These are phyloP conservation scores for Asobara japonica DNA, from an alignment of 1,140 invertebrate genomes.

Conservation along the genomic window DNA sequence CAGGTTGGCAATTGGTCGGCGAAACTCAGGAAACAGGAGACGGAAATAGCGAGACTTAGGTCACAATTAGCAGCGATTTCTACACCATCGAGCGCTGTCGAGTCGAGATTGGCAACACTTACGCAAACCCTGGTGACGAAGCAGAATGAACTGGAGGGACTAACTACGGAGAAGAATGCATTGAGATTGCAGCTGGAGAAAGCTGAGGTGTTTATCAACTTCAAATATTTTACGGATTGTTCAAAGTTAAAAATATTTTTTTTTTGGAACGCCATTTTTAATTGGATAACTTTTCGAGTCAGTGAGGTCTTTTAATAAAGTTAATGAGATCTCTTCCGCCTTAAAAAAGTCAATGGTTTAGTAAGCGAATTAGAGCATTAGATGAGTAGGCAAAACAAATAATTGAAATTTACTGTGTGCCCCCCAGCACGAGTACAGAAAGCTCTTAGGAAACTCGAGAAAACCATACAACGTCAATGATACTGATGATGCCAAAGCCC, in stretches of 20 bases:
- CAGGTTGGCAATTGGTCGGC: slow-evolving; percentile 66
- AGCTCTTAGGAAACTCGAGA: slow-evolving; percentile 50
- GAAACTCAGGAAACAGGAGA: slow-evolving; percentile 70
- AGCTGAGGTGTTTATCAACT: no score
- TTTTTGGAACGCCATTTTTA: no score
- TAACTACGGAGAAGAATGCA: slow-evolving; percentile 84
- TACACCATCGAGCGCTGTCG: slow-evolving; percentile 72
- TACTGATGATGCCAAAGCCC: slow-evolving; percentile 75
- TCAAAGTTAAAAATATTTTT: no score
- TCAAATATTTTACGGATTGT: no score
- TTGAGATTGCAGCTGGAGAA: slow-evolving; percentile 81
- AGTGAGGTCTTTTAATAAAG: no score
- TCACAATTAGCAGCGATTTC: slow-evolving; percentile 68
- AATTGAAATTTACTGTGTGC: slow-evolving; percentile 30
- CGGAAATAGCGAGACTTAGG: slow-evolving; percentile 71
- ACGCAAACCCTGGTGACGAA: slow-evolving; percentile 85
- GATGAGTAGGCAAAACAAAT: no score
- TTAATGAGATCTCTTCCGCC: no score
- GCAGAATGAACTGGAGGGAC: slow-evolving; percentile 79
- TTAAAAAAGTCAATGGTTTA: no score
- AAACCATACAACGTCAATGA: slow-evolving; percentile 70
- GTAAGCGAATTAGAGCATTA: no score
- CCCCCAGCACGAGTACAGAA: slow-evolving; percentile 66
- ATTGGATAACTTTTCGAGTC: no score
- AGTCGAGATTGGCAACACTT: slow-evolving; percentile 74